These are phyloP conservation scores for Leucophenga maculata DNA, from an alignment of 2,888 invertebrate species.

Conservation along the genomic window DNA sequence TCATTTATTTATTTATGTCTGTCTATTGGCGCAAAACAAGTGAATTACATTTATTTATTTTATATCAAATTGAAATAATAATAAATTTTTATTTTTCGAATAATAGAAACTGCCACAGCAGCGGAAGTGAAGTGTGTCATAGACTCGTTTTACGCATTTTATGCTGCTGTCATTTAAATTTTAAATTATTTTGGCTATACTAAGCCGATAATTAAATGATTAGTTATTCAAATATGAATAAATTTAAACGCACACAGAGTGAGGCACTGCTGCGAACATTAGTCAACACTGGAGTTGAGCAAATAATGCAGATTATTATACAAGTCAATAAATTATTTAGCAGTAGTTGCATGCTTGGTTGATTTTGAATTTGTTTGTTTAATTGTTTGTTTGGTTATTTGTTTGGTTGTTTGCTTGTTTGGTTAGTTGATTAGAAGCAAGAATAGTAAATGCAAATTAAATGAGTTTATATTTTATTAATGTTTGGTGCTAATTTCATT, in stretches of 20 bases:
- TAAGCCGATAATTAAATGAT: constrained; percentile 58
- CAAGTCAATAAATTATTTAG: constrained; percentile 16
- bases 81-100: background rate
- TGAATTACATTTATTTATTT: constrained; percentile 50
- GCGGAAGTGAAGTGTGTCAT: too few species aligned
- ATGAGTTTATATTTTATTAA: too few species aligned
- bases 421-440: too few species aligned
- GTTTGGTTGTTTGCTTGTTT: background rate
- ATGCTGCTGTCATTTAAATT: constrained; percentile 44
- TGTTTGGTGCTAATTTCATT: too few species aligned
- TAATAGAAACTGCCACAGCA: constrained; percentile 21
- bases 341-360: background rate
- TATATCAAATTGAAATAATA: constrained; percentile 23
- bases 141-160: background rate
- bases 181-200: constrained; percentile 50
- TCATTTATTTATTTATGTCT: constrained; percentile 42
- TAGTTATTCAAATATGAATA: constrained; percentile 55
- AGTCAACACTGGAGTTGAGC: background rate
- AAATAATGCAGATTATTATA: constrained; percentile 7
- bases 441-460: too few species aligned
- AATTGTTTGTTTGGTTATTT: too few species aligned
- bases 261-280: too few species aligned
- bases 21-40: constrained; percentile 45
- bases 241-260: constrained; percentile 13
- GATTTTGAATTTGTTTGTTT: background rate